phyloP scores from a whole-genome alignment of 2,113 vertebrate species.

The Colinus virginianus region DNA sequence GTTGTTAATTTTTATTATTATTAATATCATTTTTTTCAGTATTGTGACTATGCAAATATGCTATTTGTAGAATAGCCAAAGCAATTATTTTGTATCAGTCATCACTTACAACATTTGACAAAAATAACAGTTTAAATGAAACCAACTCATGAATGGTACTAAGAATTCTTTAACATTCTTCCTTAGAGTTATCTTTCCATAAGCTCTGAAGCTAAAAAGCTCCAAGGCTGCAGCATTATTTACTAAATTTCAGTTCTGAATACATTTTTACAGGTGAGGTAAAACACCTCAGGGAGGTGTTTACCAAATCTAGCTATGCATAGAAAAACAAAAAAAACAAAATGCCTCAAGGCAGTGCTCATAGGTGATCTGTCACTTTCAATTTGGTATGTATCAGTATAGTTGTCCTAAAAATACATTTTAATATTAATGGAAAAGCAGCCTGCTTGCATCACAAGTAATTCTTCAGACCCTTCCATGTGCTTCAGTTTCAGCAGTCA shows the following conservation, averaged over 20 bases:
- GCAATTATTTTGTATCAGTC: neutral
- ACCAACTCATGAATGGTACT: neutral
- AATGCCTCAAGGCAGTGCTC: neutral
- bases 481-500: neutral
- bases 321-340: neutral
- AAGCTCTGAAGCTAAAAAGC: neutral
- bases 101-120: neutral
- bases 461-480: neutral
- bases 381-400: neutral
- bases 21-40: neutral
- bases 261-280: neutral
- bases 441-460: neutral
- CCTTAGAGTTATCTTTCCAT: neutral
- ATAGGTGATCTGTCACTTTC: slow-evolving; percentile 24
- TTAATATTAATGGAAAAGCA: slow-evolving; percentile 19
- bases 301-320: neutral
- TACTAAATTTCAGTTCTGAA: neutral
- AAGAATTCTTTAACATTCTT: neutral
- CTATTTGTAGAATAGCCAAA: neutral
- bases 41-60: neutral
- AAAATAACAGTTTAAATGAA: neutral
- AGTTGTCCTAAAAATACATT: neutral
- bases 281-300: neutral
- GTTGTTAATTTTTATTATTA: neutral
- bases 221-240: neutral